These are phyloP conservation scores for Lepeophtheirus salmonis DNA, from an alignment of 1,140 invertebrate species.

Conservation along the genomic window DNA sequence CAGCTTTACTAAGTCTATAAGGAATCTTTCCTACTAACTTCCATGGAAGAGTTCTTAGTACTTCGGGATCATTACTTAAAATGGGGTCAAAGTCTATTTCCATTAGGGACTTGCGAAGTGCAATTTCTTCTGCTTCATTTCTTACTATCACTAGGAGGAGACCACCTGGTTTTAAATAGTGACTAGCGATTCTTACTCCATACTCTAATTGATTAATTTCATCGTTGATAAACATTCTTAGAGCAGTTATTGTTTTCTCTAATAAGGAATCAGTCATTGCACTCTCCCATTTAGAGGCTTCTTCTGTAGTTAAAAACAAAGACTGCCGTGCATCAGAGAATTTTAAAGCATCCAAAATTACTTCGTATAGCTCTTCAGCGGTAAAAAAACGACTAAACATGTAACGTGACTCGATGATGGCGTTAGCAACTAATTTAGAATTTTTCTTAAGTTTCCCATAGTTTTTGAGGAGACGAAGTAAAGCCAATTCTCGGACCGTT, in stretches of 20 bases:
- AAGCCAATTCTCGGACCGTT: background rate
- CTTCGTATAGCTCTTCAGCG: conserved; percentile 10
- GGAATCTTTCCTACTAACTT: background rate
- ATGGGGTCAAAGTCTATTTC: background rate
- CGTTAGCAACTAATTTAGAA: background rate
- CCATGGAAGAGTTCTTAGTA: background rate
- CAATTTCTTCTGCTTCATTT: background rate
- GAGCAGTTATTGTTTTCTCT: background rate
- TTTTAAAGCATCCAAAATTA: background rate
- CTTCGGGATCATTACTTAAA: background rate
- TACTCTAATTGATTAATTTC: conserved; percentile 14
- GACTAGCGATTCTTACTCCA: background rate
- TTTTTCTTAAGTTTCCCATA: background rate
- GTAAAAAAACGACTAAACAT: conserved; percentile 8
- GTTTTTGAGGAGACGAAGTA: background rate
- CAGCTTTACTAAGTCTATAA: background rate
- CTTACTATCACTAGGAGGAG: background rate
- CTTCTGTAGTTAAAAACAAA: too few species aligned
- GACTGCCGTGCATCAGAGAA: background rate
- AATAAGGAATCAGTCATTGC: background rate
- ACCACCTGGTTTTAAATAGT: conserved; percentile 10
- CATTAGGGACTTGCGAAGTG: background rate
- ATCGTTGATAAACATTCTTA: conserved; percentile 13
- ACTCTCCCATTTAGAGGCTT: background rate
- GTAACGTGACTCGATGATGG: conserved; percentile 5